Evolutionary conservation across 2,113 vertebrate species (phyloP).

Genomic region (Gasterosteus aculeatus): DNA sequence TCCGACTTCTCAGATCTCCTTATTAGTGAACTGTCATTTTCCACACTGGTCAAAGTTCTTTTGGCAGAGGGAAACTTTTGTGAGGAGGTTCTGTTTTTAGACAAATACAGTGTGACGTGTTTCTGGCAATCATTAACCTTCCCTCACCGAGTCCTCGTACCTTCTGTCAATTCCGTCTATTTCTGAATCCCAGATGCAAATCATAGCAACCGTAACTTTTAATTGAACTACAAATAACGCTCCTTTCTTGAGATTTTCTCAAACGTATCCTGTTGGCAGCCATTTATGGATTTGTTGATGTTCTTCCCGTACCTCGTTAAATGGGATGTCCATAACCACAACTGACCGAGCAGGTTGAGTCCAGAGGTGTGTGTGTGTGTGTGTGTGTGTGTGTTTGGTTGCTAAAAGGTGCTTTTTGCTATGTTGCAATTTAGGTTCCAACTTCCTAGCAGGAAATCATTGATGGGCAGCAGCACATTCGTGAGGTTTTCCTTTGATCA

Average conservation of each 20-base stretch:
- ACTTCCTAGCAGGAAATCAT: slow-evolving; percentile 75
- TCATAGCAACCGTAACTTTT: not conserved
- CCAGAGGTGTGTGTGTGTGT: slow-evolving; percentile 4
- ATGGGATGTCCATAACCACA: slow-evolving; percentile 15
- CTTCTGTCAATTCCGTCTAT: not conserved
- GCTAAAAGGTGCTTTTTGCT: slow-evolving; percentile 38
- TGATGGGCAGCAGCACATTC: slow-evolving; percentile 69
- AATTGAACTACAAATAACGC: not conserved
- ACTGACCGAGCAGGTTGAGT: slow-evolving; percentile 7
- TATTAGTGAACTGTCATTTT: slow-evolving; percentile 38
- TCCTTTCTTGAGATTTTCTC: not conserved
- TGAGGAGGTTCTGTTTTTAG: slow-evolving; percentile 24
- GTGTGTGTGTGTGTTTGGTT: not conserved
- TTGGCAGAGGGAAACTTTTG: not conserved
- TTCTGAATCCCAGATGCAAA: not conserved
- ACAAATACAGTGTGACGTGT: slow-evolving; percentile 9
- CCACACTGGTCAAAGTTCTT: slow-evolving; percentile 13
- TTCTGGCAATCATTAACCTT: slow-evolving; percentile 15
- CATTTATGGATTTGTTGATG: not conserved
- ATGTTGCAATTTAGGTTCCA: slow-evolving; percentile 61
- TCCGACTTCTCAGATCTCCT: slow-evolving; percentile 43
- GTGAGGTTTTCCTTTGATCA: slow-evolving; percentile 77
- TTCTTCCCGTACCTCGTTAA: slow-evolving; percentile 41
- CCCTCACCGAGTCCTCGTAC: not conserved
- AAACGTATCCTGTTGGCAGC: not conserved